Percentiles rank a stretch among this genome's conserved stretches.
These are phyloP conservation scores for Onychomys leucogaster DNA, from an alignment of 2,797 vertebrate genomes.

Conservation along the genomic window DNA sequence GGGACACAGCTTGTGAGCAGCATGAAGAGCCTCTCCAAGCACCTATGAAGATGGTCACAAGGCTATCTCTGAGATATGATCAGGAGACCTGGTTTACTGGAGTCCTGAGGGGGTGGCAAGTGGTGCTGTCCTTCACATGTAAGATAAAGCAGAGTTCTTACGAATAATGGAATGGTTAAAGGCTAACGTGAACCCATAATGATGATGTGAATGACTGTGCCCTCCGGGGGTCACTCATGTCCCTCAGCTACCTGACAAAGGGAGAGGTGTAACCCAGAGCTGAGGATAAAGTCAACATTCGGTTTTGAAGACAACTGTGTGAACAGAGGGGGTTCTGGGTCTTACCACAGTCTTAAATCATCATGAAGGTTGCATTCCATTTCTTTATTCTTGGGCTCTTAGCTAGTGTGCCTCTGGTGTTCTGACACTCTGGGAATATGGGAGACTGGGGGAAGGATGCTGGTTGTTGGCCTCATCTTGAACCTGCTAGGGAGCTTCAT, in stretches of 20 bases:
- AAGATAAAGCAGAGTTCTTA: background rate
- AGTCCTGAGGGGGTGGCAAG: fast-evolving
- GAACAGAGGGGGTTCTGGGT: background rate
- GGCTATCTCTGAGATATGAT: fast-evolving
- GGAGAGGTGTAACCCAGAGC: too few relatives aligned
- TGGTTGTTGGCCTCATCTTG: background rate
- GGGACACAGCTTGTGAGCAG: fast-evolving
- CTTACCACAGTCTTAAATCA: background rate
- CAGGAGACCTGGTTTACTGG: fast-evolving
- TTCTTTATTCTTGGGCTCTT: background rate
- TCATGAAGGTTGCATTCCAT: background rate
- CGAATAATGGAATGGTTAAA: fast-evolving
- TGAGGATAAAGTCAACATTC: background rate
- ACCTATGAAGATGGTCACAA: fast-evolving
- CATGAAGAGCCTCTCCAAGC: fast-evolving
- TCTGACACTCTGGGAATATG: background rate
- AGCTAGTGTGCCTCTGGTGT: background rate
- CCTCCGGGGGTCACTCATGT: fast-evolving
- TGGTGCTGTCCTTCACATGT: fast-evolving
- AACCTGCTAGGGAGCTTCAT: background rate
- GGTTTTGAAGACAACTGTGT: background rate
- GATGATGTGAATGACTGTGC: fast-evolving
- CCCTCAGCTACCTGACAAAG: background rate
- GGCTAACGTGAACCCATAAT: fast-evolving
- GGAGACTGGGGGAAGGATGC: background rate